Evolutionary conservation across 2,797 vertebrate species (phyloP).

Genomic region (Gymnoscopelus braueri): DNA sequence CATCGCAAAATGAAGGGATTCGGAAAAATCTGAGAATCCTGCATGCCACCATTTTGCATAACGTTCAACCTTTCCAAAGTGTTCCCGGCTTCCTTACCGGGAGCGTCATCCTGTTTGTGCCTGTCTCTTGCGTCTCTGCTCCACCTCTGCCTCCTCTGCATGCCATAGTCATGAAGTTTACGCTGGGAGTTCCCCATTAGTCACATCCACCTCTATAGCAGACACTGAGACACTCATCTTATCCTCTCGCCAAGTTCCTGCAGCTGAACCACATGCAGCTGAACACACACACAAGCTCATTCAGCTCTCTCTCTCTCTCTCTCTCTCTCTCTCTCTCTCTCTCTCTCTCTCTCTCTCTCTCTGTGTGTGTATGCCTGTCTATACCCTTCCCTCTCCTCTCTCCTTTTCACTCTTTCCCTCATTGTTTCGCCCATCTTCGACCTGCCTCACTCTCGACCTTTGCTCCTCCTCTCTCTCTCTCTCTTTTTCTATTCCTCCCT

Average conservation of each 20-base stretch:
- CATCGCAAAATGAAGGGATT: no score
- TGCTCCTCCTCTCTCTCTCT: not conserved
- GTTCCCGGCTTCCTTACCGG: slow-evolving; percentile 15
- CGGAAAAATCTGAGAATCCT: not conserved
- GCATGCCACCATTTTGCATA: not conserved
- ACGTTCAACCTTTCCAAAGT: not conserved
- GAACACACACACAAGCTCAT: slow-evolving; percentile 14
- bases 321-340: not conserved
- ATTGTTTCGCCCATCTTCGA: no score
- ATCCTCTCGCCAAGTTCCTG: no score
- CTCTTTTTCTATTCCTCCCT: slow-evolving; percentile 20
- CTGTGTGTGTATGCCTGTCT: no score
- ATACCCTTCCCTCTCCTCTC: not conserved
- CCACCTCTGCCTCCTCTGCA: slow-evolving; percentile 29
- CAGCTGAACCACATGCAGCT: not conserved
- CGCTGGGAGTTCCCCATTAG: slow-evolving; percentile 26
- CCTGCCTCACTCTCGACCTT: no score
- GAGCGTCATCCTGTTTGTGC: not conserved
- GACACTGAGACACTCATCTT: not conserved
- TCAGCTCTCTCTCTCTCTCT: not conserved
- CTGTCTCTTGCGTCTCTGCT: slow-evolving; percentile 16
- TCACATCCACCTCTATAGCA: slow-evolving; percentile 10
- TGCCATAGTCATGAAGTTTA: slow-evolving; percentile 16
- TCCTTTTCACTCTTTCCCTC: not conserved
- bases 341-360: not conserved